phyloP scores from a whole-genome alignment of 2,113 vertebrate species.

The Anoplopoma fimbria region DNA sequence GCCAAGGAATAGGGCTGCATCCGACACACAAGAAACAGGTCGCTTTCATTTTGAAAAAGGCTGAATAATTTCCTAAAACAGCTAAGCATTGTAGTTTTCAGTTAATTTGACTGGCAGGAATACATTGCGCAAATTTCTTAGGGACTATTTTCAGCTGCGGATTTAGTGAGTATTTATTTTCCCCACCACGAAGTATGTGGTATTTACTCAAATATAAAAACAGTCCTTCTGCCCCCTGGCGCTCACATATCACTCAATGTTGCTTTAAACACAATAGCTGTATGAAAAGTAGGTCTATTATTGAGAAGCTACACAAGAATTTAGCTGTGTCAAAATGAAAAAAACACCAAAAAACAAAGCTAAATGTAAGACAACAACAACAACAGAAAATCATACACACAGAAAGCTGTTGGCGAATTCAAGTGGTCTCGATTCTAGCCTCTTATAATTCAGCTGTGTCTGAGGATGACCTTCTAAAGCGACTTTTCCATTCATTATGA shows the following conservation, averaged over 20 bases:
- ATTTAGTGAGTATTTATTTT: background rate
- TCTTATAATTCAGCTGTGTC: slow-evolving; percentile 37
- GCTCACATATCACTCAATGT: background rate
- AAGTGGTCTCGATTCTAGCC: slow-evolving; percentile 28
- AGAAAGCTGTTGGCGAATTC: slow-evolving; percentile 19
- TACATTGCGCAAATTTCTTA: background rate
- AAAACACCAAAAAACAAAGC: background rate
- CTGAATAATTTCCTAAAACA: background rate
- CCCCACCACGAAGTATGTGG: background rate
- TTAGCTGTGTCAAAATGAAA: background rate
- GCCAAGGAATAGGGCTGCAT: slow-evolving; percentile 38
- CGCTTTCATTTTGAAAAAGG: too few relatives aligned
- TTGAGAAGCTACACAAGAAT: background rate
- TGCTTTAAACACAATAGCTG: background rate
- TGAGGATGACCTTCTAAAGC: slow-evolving; percentile 52
- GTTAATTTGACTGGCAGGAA: background rate
- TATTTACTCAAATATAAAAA: background rate
- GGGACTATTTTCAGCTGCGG: background rate
- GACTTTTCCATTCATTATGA: slow-evolving; percentile 37
- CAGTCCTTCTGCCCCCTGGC: background rate
- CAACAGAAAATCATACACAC: background rate
- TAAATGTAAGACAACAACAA: slow-evolving; percentile 19
- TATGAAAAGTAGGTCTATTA: background rate
- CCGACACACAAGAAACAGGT: too few relatives aligned
- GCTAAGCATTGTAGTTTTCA: background rate